Percentiles rank a stretch among this genome's conserved stretches.
Evolutionary conservation across 2,113 vertebrate species (phyloP).

Genomic region (Pachycephala philippinensis): DNA sequence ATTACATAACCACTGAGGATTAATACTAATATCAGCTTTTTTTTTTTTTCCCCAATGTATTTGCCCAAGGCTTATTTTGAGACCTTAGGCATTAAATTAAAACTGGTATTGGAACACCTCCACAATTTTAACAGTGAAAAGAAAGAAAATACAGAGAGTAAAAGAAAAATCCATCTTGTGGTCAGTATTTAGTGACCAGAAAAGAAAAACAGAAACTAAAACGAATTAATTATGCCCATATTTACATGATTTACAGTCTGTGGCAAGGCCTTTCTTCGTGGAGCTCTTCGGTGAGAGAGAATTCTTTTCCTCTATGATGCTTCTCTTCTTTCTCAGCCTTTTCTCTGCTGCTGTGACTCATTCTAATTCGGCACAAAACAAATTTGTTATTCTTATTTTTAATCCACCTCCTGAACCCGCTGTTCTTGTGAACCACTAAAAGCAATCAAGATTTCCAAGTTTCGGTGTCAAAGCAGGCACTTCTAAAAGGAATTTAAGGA

Average conservation of each 20-base stretch:
- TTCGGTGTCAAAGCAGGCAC: background rate
- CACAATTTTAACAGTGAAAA: background rate
- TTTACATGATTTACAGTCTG: background rate
- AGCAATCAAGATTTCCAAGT: background rate
- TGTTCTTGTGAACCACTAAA: background rate
- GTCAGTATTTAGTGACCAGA: background rate
- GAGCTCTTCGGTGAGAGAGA: background rate
- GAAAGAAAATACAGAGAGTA: background rate
- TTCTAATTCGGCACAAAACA: background rate
- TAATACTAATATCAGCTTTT: background rate
- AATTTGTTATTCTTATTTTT: background rate
- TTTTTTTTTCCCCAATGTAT: background rate
- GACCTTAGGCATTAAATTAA: background rate
- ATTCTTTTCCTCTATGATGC: background rate
- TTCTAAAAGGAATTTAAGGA: background rate
- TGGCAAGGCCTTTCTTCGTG: background rate
- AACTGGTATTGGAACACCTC: background rate
- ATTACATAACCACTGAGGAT: background rate
- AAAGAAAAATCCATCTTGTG: background rate
- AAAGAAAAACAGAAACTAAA: background rate
- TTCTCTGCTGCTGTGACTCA: background rate
- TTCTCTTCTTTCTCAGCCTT: background rate
- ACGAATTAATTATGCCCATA: background rate
- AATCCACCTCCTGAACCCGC: background rate
- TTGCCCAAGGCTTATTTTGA: background rate